Conservation (phyloP, 2,797 vertebrate genomes). For the Silurus lanzhouensis region DNA sequence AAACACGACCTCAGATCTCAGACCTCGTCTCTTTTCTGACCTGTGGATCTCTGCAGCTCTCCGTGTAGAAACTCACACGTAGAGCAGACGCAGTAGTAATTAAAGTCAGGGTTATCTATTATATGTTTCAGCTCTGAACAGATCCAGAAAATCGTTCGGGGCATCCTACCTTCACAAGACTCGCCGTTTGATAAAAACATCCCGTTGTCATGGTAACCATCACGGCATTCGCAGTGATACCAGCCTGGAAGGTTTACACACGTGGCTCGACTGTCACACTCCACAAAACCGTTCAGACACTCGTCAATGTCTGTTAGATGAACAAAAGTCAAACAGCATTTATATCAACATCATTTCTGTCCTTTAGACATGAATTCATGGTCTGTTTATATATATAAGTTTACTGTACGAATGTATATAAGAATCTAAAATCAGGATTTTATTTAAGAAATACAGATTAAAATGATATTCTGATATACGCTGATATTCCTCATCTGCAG, state of each 20-base stretch:
- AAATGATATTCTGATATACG: not conserved
- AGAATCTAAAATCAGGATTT: too few species aligned
- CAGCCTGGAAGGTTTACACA: conserved; percentile 98
- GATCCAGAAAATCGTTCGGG: not conserved
- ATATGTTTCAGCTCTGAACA: not conserved
- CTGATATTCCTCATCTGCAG: not conserved
- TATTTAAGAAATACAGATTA: too few species aligned
- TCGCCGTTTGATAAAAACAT: conserved; percentile 94
- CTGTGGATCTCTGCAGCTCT: not conserved
- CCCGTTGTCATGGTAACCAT: conserved; percentile 98
- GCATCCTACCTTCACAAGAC: conserved; percentile 88
- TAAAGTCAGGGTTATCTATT: not conserved
- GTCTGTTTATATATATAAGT: too few species aligned
- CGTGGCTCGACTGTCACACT: conserved; percentile 94
- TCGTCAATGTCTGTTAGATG: conserved; percentile 89
- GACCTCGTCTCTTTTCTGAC: not conserved
- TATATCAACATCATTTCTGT: not conserved
- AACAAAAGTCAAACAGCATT: not conserved
- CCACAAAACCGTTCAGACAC: conserved; percentile 93
- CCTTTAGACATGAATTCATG: not conserved
- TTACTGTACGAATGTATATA: too few species aligned
- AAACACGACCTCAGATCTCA: too few species aligned
- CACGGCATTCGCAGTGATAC: conserved; percentile 99
- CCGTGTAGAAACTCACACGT: not conserved
- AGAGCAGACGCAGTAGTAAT: not conserved